Evolutionary conservation across 2,888 invertebrate genomes (phyloP).

Genomic region (Nyleta sp.): DNA sequence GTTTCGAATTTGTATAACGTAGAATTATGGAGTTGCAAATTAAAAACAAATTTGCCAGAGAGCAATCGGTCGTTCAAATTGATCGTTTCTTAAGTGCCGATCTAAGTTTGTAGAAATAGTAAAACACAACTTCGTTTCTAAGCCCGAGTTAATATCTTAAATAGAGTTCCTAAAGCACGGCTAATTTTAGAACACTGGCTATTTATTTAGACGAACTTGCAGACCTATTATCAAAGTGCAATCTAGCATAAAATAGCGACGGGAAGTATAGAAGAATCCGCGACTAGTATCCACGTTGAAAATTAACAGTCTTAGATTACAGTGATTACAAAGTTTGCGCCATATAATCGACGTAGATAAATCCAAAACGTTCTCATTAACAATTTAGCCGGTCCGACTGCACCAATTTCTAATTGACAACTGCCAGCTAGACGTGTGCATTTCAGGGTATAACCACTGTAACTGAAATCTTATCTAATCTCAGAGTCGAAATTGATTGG

Average conservation of each 20-base stretch:
- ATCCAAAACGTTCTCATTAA: constrained; percentile 42
- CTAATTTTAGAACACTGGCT: constrained; percentile 46
- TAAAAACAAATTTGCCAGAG: constrained; percentile 22
- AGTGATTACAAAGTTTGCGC: constrained; percentile 53
- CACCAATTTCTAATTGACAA: constrained; percentile 41
- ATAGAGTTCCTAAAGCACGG: constrained; percentile 15
- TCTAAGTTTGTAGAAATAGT: constrained; percentile 9
- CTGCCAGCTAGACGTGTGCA: neutral
- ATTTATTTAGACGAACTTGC: constrained; percentile 51
- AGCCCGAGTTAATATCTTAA: constrained; percentile 27
- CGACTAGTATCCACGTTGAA: constrained; percentile 9
- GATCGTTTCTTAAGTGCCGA: constrained; percentile 1
- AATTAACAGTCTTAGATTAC: constrained; percentile 58
- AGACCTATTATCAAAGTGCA: constrained; percentile 59
- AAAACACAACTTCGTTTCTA: constrained; percentile 20
- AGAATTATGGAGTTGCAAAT: constrained; percentile 6
- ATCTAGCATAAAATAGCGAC: constrained; percentile 47
- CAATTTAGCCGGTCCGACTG: constrained; percentile 25
- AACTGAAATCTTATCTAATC: constrained; percentile 39
- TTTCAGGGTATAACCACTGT: constrained; percentile 15
- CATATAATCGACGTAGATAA: constrained; percentile 38
- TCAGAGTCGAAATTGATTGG: constrained; percentile 47
- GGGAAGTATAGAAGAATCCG: constrained; percentile 56
- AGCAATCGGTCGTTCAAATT: constrained; percentile 12
- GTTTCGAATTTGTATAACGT: neutral